These are phyloP conservation scores for Papilio polyxenes DNA, from an alignment of 1,140 invertebrate genomes.

Conservation along the genomic window DNA sequence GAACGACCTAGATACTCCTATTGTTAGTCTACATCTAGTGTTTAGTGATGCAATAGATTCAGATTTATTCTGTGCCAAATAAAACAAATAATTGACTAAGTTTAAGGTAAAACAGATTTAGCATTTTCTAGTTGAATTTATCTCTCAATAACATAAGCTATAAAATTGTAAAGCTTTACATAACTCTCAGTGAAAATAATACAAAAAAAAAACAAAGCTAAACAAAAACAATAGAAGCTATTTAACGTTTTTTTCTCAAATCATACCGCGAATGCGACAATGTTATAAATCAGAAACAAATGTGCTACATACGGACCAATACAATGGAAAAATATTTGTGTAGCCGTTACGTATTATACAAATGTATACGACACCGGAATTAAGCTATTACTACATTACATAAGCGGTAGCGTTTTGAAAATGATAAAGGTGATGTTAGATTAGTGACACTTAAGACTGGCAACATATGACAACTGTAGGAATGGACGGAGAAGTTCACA, in stretches of 20 bases:
- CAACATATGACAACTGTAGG: too few species aligned
- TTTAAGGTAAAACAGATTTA: neutral
- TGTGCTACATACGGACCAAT: neutral
- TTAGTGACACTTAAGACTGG: too few species aligned
- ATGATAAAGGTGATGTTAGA: neutral
- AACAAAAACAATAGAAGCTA: slow-evolving; percentile 20
- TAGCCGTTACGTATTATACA: slow-evolving; percentile 21
- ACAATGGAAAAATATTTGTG: slow-evolving; percentile 37
- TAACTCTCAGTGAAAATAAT: neutral
- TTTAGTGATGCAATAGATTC: slow-evolving; percentile 13
- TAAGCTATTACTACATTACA: neutral
- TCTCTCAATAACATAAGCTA: neutral
- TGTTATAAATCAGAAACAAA: slow-evolving; percentile 29
- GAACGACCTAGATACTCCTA: neutral
- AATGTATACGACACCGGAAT: slow-evolving; percentile 18
- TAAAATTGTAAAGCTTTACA: neutral
- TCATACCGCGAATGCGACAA: slow-evolving; percentile 3
- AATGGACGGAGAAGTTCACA: too few species aligned
- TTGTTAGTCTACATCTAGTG: slow-evolving; percentile 8
- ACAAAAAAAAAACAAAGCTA: slow-evolving; percentile 26
- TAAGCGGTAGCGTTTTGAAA: slow-evolving; percentile 15
- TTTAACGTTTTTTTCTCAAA: slow-evolving; percentile 4
- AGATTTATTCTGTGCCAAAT: neutral
- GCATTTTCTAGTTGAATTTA: neutral
- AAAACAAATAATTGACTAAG: neutral